phyloP scores from a whole-genome alignment of 64 coral and sea anemone genomes.

The Stichodactyla mertensii region DNA sequence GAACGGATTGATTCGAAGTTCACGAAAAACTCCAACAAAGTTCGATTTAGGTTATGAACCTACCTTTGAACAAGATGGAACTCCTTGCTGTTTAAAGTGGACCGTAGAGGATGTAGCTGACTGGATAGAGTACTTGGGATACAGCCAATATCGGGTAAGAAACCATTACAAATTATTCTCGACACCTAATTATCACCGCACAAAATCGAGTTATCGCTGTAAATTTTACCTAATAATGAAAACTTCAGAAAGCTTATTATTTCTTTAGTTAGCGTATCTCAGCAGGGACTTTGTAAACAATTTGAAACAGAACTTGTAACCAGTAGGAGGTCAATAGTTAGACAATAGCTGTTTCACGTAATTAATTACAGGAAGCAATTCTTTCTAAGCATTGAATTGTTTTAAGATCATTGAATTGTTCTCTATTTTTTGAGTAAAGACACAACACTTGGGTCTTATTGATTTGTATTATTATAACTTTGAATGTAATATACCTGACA shows the following conservation, averaged over 20 bases:
- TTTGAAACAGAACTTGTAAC: no score
- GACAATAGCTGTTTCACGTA: no score
- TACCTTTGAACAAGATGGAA: constrained; percentile 83
- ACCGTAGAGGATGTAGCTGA: constrained; percentile 85
- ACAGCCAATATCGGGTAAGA: constrained; percentile 80
- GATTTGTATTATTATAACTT: no score
- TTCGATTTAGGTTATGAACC: constrained; percentile 78
- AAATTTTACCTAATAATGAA: background rate
- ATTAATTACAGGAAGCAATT: no score
- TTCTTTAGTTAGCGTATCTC: no score
- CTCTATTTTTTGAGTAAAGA: no score
- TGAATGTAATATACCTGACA: background rate
- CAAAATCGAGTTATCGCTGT: background rate
- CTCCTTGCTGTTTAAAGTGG: constrained; percentile 81
- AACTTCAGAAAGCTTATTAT: no score
- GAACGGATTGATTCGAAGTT: constrained; percentile 59
- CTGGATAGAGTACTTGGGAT: constrained; percentile 90
- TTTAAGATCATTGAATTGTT: no score
- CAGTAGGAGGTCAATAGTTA: no score
- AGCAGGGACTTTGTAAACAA: no score
- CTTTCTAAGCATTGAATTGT: no score
- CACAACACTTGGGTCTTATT: no score
- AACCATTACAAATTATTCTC: background rate
- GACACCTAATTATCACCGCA: background rate
- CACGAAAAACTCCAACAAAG: constrained; percentile 76